Conservation (phyloP, 1,140 invertebrate genomes). For the Atopsyche davidsoni region DNA sequence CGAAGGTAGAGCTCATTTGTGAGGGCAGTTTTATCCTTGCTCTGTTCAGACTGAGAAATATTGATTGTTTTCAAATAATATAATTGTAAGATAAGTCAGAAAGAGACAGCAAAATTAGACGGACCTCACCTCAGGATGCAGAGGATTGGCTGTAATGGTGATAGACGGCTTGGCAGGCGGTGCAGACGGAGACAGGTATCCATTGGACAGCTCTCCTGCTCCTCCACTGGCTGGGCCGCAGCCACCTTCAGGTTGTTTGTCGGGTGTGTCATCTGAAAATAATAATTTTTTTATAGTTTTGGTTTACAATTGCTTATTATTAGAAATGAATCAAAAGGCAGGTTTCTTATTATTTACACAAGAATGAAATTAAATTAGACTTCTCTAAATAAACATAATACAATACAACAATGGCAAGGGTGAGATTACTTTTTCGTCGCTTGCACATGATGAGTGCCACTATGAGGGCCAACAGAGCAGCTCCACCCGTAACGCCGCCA, state of each 20-base stretch:
- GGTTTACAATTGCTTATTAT: too few species aligned
- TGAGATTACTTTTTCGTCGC: constrained; percentile 9
- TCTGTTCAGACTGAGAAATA: not conserved
- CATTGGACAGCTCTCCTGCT: constrained; percentile 4
- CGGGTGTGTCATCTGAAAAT: constrained; percentile 11
- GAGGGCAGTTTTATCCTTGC: not conserved
- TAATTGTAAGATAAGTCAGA: not conserved
- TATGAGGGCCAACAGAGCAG: constrained; percentile 1
- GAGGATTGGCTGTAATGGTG: constrained; percentile 26
- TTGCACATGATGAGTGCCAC: constrained; percentile 12
- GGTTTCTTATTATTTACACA: too few species aligned
- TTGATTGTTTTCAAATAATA: not conserved
- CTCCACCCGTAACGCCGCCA: constrained; percentile 10
- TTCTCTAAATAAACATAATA: too few species aligned
- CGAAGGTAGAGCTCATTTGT: too few species aligned
- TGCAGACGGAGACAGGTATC: constrained; percentile 13
- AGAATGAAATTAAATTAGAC: too few species aligned
- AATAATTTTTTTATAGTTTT: too few species aligned
- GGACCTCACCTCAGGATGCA: constrained; percentile 28
- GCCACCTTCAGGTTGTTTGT: constrained; percentile 14
- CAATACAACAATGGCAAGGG: too few species aligned
- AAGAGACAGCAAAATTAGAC: constrained; percentile 11
- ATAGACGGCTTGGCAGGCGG: constrained; percentile 13
- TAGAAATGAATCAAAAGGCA: too few species aligned
- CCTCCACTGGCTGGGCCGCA: not conserved